These are phyloP conservation scores for Capitulum mitella DNA, from an alignment of 2,888 invertebrate genomes.

Conservation along the genomic window DNA sequence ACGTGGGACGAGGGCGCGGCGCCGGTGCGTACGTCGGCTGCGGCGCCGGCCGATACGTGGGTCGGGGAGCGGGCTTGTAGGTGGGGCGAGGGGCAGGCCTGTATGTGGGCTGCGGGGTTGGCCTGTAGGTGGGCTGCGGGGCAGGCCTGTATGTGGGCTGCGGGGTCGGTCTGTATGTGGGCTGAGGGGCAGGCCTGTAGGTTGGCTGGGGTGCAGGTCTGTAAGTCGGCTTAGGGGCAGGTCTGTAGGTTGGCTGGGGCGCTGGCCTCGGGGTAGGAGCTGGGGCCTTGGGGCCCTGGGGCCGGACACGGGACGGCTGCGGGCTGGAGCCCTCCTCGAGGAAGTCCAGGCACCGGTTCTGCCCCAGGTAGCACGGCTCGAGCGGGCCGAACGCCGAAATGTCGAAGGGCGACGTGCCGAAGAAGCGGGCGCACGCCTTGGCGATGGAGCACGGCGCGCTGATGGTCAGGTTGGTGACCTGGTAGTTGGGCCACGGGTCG, in stretches of 20 bases:
- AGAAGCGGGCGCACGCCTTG: background rate
- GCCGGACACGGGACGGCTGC: background rate
- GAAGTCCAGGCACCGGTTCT: constrained; percentile 10
- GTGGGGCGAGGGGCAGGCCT: background rate
- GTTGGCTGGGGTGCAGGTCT: background rate
- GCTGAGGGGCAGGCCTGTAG: background rate
- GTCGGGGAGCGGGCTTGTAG: background rate
- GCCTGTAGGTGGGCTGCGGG: background rate
- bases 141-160: background rate
- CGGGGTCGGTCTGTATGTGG: background rate
- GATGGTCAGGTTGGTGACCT: constrained; percentile 23
- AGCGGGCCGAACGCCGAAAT: constrained; percentile 3
- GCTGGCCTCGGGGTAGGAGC: background rate
- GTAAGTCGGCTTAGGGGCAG: no score
- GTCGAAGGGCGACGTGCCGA: constrained; percentile 1
- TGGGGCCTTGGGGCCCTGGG: background rate
- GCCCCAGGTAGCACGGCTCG: constrained; percentile 12
- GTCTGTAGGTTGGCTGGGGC: no score
- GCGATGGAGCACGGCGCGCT: background rate
- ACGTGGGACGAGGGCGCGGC: background rate
- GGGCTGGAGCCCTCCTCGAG: background rate
- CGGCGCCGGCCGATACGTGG: background rate
- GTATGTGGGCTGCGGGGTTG: background rate
- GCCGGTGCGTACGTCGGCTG: background rate
- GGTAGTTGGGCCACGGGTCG: constrained; percentile 22